Evolutionary conservation across 1,140 invertebrate genomes (phyloP), one percentile per base, ranked within the genome.

Genomic region (Parapsyche elsis): DNA sequence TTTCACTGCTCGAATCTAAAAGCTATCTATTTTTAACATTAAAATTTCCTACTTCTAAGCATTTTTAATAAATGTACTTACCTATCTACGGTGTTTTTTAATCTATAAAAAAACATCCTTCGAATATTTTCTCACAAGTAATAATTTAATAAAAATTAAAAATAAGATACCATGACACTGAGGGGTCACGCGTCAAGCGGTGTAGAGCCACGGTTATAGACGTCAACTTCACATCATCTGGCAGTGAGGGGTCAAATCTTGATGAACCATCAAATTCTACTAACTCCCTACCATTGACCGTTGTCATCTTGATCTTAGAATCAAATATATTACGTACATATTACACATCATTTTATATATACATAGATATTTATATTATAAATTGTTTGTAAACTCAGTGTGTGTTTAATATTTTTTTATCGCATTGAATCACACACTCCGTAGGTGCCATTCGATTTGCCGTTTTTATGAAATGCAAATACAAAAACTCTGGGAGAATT

Each of bases 231-330:
- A 53, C 49, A 16, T 53, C 49, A 53, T 14, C 16, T 53, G 10
- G 10, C 49, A 61, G 21, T 23, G 9, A 12, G 64, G 24, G 64
- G 64, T 67, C 64, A 67, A 67, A 67, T 67, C 64, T 67, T 24
- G 64, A 23, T 24, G 64, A 67, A 67, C 64, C 64, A 30, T 67
- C 64, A 67, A 67, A 67, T 67, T 67, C 24, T 67, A 12, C n/a
- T 14, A 14, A 23, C 23, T 26, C 26, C 21, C 64, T 12, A 67
- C 23, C 9, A 67, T 23, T 26, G 49, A 26, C 64, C 64, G 24
- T 24, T 67, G 64, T 67, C 64, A n/a, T 24, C 49, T 38, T 38
- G 49, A 53, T 53, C 16, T 53, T 12, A 53, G 16, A 53, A 53
- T 53, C 49, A 16, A 5, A 53, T 53, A 2, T 53, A 16, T 53